These are phyloP conservation scores for Scleropages formosus DNA, from an alignment of 2,797 vertebrate genomes.

Conservation along the genomic window DNA sequence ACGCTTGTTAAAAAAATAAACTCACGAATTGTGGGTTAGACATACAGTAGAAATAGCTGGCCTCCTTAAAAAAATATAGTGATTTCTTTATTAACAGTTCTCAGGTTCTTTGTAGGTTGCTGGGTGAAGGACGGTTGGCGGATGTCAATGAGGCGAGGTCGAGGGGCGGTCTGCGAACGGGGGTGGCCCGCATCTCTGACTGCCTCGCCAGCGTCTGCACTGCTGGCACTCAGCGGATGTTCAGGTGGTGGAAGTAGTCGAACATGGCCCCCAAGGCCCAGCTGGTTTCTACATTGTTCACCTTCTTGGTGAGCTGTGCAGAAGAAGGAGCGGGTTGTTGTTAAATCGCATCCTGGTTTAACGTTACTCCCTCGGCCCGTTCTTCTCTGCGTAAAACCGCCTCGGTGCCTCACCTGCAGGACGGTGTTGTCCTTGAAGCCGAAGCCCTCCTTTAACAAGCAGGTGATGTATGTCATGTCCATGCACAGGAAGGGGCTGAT, in stretches of 20 bases:
- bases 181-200: slow-evolving; percentile 49
- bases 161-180: slow-evolving; percentile 29
- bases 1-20: slow-evolving; percentile 62
- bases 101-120: slow-evolving; percentile 53
- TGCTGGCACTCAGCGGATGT: slow-evolving; percentile 71
- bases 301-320: slow-evolving; percentile 88
- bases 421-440: slow-evolving; percentile 89
- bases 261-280: slow-evolving; percentile 96
- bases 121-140: slow-evolving; percentile 43
- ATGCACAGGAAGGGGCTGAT: slow-evolving; percentile 95
- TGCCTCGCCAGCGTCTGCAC: slow-evolving; percentile 55
- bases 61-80: slow-evolving; percentile 73
- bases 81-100: slow-evolving; percentile 67
- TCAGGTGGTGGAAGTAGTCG: slow-evolving; percentile 87
- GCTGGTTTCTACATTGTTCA: slow-evolving; percentile 96
- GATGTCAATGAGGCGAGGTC: slow-evolving; percentile 36
- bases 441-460: slow-evolving; percentile 92
- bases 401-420: slow-evolving; percentile 75
- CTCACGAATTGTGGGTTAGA: slow-evolving; percentile 59
- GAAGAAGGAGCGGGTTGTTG: too few species aligned
- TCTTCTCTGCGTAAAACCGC: not conserved
- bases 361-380: not conserved
- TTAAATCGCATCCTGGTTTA: not conserved
- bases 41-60: slow-evolving; percentile 76
- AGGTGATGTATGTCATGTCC: slow-evolving; percentile 96